Conservation (phyloP, 2,113 vertebrate genomes). For the Pterocles burchelli region DNA sequence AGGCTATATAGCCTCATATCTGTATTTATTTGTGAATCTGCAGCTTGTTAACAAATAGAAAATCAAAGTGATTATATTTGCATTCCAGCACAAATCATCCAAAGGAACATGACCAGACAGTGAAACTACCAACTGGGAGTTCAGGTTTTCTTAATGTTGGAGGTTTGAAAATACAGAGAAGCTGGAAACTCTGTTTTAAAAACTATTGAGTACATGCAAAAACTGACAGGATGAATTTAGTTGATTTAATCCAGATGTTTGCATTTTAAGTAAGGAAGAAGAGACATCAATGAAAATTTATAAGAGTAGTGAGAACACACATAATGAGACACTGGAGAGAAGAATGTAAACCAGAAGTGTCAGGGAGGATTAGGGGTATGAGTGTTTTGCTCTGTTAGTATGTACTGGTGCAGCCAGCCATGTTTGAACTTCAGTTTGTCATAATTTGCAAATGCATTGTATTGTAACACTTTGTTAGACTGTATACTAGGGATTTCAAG, state of each 20-base stretch:
- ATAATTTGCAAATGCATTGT: constrained; percentile 19
- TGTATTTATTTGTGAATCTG: not conserved
- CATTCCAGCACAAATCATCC: not conserved
- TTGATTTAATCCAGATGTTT: constrained; percentile 58
- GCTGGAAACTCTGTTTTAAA: not conserved
- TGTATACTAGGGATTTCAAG: not conserved
- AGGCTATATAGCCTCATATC: not conserved
- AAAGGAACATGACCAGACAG: not conserved
- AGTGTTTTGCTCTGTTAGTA: constrained; percentile 36
- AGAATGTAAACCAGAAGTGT: constrained; percentile 26
- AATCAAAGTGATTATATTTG: not conserved
- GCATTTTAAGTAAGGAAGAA: constrained; percentile 39
- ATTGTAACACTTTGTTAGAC: not conserved
- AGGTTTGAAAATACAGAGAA: constrained; percentile 4
- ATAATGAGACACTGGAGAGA: constrained; percentile 48
- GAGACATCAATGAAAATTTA: constrained; percentile 40
- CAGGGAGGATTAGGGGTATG: constrained; percentile 17
- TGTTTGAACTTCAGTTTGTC: constrained; percentile 40
- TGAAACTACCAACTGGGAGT: not conserved
- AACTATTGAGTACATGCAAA: not conserved
- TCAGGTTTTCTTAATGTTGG: not conserved
- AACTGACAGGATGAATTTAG: constrained; percentile 20
- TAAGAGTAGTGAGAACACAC: not conserved
- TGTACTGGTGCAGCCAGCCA: constrained; percentile 28
- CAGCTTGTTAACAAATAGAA: not conserved